A percentile compares a stretch with the other conserved stretches of the same genome.
These are phyloP conservation scores for Eubasilissa regina DNA, from an alignment of 1,140 invertebrate genomes.

Conservation along the genomic window DNA sequence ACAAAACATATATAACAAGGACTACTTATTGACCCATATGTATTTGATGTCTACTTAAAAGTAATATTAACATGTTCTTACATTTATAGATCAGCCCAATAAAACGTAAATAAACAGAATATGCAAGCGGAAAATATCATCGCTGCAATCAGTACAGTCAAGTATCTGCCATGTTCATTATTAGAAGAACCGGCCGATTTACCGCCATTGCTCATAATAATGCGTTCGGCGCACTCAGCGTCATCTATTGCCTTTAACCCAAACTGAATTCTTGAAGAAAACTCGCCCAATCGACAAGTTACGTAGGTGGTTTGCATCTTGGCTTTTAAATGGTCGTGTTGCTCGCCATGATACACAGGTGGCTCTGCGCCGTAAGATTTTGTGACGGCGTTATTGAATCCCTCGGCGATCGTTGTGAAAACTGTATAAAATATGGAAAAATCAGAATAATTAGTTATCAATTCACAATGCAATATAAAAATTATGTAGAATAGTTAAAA, in stretches of 20 bases:
- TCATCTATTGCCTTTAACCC: conserved; percentile 13
- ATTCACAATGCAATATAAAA: too few species aligned
- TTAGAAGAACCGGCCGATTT: not conserved
- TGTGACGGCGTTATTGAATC: too few species aligned
- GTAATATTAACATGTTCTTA: not conserved
- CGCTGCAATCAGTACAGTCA: not conserved
- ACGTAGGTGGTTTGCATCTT: conserved; percentile 6
- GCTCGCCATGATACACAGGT: not conserved
- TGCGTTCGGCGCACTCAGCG: conserved; percentile 9
- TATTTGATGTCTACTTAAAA: too few species aligned
- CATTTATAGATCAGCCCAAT: not conserved
- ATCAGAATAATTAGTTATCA: too few species aligned
- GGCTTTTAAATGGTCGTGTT: not conserved
- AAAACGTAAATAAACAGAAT: conserved; percentile 13
- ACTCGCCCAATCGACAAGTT: conserved; percentile 9
- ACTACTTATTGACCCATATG: too few species aligned
- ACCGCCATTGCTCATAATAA: not conserved
- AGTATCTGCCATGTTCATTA: not conserved
- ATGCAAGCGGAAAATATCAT: conserved; percentile 7
- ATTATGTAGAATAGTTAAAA: too few species aligned
- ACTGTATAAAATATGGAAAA: too few species aligned
- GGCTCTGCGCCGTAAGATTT: not conserved
- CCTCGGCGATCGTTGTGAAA: too few species aligned
- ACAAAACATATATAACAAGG: too few species aligned
- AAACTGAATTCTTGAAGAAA: conserved; percentile 4